A percentile compares a stretch with the other conserved stretches of the same genome.
Evolutionary conservation across 1,140 invertebrate genomes (phyloP).

Genomic region (Vanessa tameamea): DNA sequence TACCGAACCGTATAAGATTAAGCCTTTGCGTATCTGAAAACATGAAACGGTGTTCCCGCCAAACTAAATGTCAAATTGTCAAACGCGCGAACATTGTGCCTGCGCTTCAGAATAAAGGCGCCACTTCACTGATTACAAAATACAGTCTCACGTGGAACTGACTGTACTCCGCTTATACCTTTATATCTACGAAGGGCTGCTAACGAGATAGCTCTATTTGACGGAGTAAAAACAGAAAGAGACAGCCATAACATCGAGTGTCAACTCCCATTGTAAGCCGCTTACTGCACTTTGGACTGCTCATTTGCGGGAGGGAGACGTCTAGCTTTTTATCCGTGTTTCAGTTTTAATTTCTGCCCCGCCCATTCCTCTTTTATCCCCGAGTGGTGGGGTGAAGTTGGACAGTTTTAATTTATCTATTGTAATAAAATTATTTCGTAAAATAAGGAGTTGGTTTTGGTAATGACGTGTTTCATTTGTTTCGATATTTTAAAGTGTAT

Average conservation of each 20-base stretch:
- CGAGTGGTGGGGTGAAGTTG: conserved; percentile 71
- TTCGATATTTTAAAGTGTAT: conserved; percentile 43
- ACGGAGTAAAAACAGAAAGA: conserved; percentile 48
- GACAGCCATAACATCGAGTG: conserved; percentile 49
- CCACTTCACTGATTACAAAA: conserved; percentile 80
- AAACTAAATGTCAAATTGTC: conserved; percentile 78
- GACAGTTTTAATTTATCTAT: conserved; percentile 80
- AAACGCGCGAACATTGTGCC: conserved; percentile 73
- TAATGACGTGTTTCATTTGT: conserved; percentile 78
- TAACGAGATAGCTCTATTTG: conserved; percentile 59
- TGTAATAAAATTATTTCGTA: conserved; percentile 80
- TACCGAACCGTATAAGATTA: conserved; percentile 42
- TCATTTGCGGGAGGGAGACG: conserved; percentile 73
- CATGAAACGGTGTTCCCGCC: conserved; percentile 68
- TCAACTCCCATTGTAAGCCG: conserved; percentile 74
- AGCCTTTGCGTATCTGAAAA: conserved; percentile 46
- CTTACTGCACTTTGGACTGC: conserved; percentile 71
- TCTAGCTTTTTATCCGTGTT: conserved; percentile 59
- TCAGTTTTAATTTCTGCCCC: conserved; percentile 60
- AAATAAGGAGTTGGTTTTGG: conserved; percentile 78
- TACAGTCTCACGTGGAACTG: conserved; percentile 77
- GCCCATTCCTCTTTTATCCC: conserved; percentile 70
- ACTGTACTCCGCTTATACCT: conserved; percentile 65
- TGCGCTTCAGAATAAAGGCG: conserved; percentile 70
- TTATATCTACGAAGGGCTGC: conserved; percentile 72